Base-by-base conservation (phyloP, 2,113 vertebrate species). In the Cryptotis parvus region DNA sequence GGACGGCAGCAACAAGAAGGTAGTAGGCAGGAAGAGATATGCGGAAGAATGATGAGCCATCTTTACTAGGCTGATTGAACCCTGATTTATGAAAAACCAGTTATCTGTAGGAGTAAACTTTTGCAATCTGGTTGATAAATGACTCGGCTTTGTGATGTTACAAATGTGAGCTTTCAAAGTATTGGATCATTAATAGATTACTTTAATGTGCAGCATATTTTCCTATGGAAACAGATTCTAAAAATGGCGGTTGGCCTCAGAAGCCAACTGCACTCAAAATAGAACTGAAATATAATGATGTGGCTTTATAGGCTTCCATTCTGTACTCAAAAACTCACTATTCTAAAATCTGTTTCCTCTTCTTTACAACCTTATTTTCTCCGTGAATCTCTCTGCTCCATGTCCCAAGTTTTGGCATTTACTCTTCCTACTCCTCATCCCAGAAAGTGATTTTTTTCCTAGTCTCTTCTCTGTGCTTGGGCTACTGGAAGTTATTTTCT, bases 21-120 rank as follows among this genome's bases (percentile, higher is more conserved):
- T 18, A 0, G 49, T 49, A 66, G 76, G 75, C 45, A 76, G 69
- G 81, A 75, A 90, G 52, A 83, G 39, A 86, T 33, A 89, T 1
- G 7, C 11, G 37, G 35, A 87, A 95, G 88, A 93, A 29, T 93
- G 85, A 87, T 58, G 91, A 82, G 39, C 84, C 35, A 18, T 86
- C 72, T 31, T 65, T 26, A 69, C 72, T 33, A 45, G 73, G 66
- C 83, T 86, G 86, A 84, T 84, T 90, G 90, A 93, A 70, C 45
- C 14, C 80, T 92, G 94, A 94, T 94, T 93, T 93, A 92, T 96
- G 94, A 93, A 93, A 86, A 95, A 66, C 68, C 87, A 86, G 61
- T 95, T 94, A 86, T 94, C 72, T 84, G 41, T 31, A 80, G 76
- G 55, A 91, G 73, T 39, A 63, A 92, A 73, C 78, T 75, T 92